Base-by-base conservation (phyloP, 2,888 invertebrate species). In the Thera obeliscata region DNA sequence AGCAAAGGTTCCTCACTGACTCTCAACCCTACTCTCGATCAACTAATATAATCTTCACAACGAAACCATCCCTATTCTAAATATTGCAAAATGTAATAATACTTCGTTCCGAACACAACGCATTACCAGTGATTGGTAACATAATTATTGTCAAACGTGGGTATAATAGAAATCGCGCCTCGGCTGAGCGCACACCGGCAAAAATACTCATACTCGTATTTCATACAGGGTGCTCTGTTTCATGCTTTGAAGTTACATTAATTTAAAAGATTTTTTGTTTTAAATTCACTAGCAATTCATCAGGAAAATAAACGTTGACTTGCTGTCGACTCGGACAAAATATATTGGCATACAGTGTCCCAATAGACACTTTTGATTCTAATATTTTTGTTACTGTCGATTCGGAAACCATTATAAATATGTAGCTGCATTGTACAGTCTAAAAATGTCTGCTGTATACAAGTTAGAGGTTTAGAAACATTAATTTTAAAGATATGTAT, bases 121-220 rank as follows among this genome's bases (percentile, higher is more conserved):
- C 56, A 52, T 50, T 50, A 50, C 6, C 12, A 12, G 50, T 50
- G 50, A 50, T 50, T 50, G 50, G 50, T 50, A 33, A 33, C 33
- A 3, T 33, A 33, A 61, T 22, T 22, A 22, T 56, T 61, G 63
- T 57, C 64, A 64, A 61, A 48, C 61, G 46, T 56, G 38, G 6
- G 38, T 60, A 71, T 69, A 65, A 67, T 74, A 74, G 70, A 74
- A 72, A 70, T 67, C 70, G 67, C 43, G 46, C 69, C 67, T 61
- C 68, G 64, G 11, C 49, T 65, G 71, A 69, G 59, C 56, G 73
- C 64, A 22, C 70, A 60, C 66, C 61, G 55, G n/a, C 12, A 58
- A 65, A 59, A 60, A 69, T 67, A 70, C 68, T 55, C 54, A 58
- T 54, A 64, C 57, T 55, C 46, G 56, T 43, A 38, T 49, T 7